Conservation (phyloP, 2,797 vertebrate genomes). For the Otus scops region DNA sequence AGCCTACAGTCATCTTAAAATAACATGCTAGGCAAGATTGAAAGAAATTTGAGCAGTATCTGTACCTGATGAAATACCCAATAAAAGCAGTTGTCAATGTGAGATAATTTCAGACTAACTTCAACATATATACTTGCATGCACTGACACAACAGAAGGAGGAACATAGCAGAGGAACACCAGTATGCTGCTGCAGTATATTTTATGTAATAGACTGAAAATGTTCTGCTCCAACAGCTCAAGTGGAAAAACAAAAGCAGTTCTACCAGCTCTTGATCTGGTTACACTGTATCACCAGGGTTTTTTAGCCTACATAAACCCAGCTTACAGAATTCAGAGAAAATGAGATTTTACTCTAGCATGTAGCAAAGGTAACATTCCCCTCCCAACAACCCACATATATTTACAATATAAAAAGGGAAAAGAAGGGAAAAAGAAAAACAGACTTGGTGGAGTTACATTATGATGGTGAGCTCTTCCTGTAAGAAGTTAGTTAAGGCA, state of each 20-base stretch:
- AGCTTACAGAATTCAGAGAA: background rate
- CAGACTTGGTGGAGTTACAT: constrained; percentile 72
- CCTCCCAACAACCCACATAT: background rate
- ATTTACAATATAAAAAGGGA: background rate
- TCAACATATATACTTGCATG: background rate
- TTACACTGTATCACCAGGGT: background rate
- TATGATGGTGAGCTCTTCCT: constrained; percentile 68
- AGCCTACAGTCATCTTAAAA: background rate
- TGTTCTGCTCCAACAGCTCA: background rate
- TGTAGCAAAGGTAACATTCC: background rate
- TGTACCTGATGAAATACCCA: background rate
- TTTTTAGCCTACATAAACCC: background rate
- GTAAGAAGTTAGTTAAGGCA: constrained; percentile 42
- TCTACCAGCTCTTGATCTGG: background rate
- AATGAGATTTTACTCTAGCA: background rate
- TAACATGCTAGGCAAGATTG: background rate
- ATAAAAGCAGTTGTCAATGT: background rate
- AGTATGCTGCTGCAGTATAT: background rate
- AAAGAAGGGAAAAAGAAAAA: constrained; percentile 4
- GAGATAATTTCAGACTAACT: background rate
- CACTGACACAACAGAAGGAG: background rate
- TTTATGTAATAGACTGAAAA: background rate
- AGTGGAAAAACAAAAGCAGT: constrained; percentile 7
- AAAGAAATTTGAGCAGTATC: background rate
- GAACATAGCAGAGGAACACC: background rate